Evolutionary conservation across 2,888 invertebrate genomes (phyloP).

Genomic region (Petrolisthes cinctipes): DNA sequence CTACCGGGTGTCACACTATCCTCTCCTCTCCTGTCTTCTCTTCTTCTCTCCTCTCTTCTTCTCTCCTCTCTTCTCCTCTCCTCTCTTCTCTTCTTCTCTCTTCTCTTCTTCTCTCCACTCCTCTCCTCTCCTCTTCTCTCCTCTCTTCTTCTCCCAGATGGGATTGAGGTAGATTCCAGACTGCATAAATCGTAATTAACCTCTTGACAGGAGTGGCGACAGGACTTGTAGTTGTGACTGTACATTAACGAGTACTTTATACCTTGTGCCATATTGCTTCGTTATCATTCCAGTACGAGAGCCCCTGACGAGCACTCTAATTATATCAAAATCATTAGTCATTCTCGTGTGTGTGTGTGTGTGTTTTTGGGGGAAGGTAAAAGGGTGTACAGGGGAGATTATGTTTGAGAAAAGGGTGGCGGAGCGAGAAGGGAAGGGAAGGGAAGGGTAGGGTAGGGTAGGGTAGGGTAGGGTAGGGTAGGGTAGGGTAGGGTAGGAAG

Average conservation of each 20-base stretch:
- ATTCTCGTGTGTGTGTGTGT: not conserved
- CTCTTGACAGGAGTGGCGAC: too few species aligned
- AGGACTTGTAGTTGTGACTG: too few species aligned
- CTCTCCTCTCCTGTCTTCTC: not conserved
- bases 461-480: not conserved
- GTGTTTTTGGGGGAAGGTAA: not conserved
- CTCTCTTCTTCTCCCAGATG: not conserved
- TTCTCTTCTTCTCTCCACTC: not conserved
- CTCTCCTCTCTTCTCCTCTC: not conserved
- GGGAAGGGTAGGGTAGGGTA: not conserved
- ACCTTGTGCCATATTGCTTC: too few species aligned
- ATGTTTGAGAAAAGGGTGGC: not conserved
- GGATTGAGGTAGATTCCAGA: too few species aligned
- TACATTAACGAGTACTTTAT: too few species aligned
- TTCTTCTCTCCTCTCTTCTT: not conserved
- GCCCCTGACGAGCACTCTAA: too few species aligned
- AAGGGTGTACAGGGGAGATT: not conserved
- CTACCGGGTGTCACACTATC: not conserved
- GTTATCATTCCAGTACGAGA: too few species aligned
- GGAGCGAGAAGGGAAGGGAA: not conserved
- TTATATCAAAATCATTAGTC: too few species aligned
- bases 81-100: not conserved
- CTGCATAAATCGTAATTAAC: too few species aligned
- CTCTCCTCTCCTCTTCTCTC: not conserved
- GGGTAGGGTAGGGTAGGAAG: not conserved